Evolutionary conservation across 2,888 invertebrate species (phyloP), one percentile per base, ranked within the genome.

Genomic region (Perithous albicinctus): DNA sequence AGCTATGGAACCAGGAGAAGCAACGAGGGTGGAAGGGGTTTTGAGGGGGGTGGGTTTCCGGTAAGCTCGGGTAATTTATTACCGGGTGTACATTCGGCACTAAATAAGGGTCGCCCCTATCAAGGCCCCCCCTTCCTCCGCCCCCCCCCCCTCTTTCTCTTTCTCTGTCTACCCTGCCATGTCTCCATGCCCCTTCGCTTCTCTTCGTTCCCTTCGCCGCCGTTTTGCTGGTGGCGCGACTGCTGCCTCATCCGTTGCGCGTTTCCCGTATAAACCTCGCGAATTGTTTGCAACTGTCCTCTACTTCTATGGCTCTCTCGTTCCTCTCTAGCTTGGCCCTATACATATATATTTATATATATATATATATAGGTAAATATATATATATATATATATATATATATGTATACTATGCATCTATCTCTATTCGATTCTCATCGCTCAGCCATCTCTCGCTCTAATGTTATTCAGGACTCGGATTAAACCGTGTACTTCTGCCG

Each of bases 401-500:
- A 64, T 54, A n/a, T 20, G n/a, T 7, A n/a, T 26, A 48, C 38
- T 46, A 43, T 64, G 51, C 56, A 76, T 69, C 82, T 41, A 46
- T 26, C 77, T 77, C 73, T 69, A 61, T 80, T 43, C 66, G 54
- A 38, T 63, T 64, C 61, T 67, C 81, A 64, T 78, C 75, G 67
- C 78, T 74, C 82, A 54, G 64, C 26, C 32, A n/a, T 70, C 75
- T 85, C 84, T 87, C 84, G 63, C 86, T 89, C 86, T 88, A 88
- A 90, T 88, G 88, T 88, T 89, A 90, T 90, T 88, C 89, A 87
- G 86, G 87, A 86, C 80, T 88, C 84, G 88, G 89, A 90, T 90
- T 89, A 89, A 90, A 90, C 84, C 88, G 78, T 88, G 88, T 89
- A 88, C 87, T 85, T 84, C 84, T 78, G 84, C 74, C 82, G 66